Evolutionary conservation across 2,797 vertebrate genomes (phyloP).

Genomic region (Mycteria americana): DNA sequence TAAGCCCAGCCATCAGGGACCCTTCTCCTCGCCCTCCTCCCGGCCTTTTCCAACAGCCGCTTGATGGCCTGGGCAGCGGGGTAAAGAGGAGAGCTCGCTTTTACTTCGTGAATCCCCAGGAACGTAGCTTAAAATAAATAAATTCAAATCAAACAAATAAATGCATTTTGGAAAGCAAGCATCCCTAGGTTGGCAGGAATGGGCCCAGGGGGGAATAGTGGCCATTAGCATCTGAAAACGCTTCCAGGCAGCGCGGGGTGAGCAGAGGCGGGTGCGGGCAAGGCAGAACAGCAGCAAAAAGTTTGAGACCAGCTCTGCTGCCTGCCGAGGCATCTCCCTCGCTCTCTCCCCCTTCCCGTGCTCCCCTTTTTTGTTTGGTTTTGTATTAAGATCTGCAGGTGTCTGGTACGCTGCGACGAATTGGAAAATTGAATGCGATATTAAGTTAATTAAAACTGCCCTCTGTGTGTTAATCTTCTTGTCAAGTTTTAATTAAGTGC

Average conservation of each 20-base stretch:
- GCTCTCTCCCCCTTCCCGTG: neutral
- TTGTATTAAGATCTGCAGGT: constrained; percentile 47
- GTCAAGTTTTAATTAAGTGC: constrained; percentile 78
- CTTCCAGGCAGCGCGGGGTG: fast-evolving
- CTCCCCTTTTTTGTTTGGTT: neutral
- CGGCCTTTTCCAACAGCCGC: fast-evolving
- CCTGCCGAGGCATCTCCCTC: neutral
- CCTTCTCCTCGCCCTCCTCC: neutral
- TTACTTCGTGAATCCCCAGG: neutral
- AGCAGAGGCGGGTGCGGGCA: fast-evolving
- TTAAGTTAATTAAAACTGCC: constrained; percentile 78
- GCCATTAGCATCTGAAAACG: neutral
- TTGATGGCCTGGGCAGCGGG: neutral
- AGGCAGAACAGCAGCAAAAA: neutral
- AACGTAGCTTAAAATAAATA: neutral
- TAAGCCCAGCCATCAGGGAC: neutral
- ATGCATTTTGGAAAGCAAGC: neutral
- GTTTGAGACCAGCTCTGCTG: neutral
- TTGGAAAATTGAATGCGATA: constrained; percentile 65
- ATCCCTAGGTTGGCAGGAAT: neutral
- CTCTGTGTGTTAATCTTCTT: constrained; percentile 75
- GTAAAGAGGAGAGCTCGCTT: neutral
- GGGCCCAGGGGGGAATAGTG: neutral
- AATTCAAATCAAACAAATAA: neutral
- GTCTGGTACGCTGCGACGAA: constrained; percentile 39